Evolutionary conservation across 1,140 invertebrate genomes (phyloP).

Genomic region (Cepaea nemoralis): DNA sequence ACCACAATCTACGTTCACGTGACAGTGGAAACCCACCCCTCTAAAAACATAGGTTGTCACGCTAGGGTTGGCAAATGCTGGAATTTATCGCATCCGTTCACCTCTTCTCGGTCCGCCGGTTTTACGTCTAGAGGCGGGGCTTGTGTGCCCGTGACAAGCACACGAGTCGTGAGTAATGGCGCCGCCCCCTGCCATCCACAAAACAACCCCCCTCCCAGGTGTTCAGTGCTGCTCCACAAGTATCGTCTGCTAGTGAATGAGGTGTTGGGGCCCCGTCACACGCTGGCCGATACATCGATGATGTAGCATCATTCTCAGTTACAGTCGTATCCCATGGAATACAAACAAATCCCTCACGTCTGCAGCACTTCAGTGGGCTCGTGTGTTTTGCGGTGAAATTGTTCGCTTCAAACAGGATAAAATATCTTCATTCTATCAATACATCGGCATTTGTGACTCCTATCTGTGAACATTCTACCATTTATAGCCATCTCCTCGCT

Average conservation of each 20-base stretch:
- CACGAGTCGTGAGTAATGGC: not conserved
- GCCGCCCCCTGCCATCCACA: not conserved
- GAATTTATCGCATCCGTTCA: not conserved
- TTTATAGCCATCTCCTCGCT: no score
- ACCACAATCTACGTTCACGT: not conserved
- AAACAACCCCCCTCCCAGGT: not conserved
- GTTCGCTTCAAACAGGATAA: no score
- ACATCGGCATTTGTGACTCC: no score
- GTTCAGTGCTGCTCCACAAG: not conserved
- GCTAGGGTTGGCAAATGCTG: not conserved
- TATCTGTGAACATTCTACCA: no score
- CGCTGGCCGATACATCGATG: not conserved
- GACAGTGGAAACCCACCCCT: no score
- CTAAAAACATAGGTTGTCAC: no score
- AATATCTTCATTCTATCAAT: no score
- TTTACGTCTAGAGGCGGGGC: not conserved
- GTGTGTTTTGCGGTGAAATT: no score
- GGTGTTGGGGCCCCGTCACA: not conserved
- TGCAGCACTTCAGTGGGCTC: no score
- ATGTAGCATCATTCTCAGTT: not conserved
- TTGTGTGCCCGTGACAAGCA: not conserved
- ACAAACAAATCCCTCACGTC: not conserved
- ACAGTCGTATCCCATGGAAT: not conserved
- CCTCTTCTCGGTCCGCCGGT: slow-evolving; percentile 1
- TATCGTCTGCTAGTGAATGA: not conserved